Conservation (phyloP, 1,140 invertebrate genomes). For the Musca domestica region DNA sequence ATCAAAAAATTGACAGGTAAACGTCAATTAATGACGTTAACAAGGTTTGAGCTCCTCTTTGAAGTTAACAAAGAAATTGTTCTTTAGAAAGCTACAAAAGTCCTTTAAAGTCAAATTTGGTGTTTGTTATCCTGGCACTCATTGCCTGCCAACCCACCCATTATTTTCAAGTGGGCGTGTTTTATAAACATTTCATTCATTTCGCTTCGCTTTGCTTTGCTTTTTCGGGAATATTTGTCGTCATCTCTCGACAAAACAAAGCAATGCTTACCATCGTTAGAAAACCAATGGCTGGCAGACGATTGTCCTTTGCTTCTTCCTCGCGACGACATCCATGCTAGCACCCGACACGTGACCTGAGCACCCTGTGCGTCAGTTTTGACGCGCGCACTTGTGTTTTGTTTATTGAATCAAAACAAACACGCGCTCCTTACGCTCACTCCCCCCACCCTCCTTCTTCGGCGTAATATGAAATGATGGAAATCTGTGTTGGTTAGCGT, state of each 20-base stretch:
- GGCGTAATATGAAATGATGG: too few relatives aligned
- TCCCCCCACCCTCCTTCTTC: not conserved
- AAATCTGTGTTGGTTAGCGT: too few relatives aligned
- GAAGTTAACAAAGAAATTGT: too few relatives aligned
- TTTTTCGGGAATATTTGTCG: not conserved
- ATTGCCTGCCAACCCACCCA: not conserved
- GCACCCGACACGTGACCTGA: conserved; percentile 10
- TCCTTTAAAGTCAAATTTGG: too few relatives aligned
- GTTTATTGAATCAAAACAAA: conserved; percentile 8
- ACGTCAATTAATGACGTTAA: too few relatives aligned
- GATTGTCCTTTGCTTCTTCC: not conserved
- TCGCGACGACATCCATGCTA: not conserved
- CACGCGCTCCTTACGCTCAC: not conserved
- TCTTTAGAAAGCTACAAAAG: too few relatives aligned
- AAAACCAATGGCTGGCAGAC: too few relatives aligned
- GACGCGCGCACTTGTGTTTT: conserved; percentile 3
- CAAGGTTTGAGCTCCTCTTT: too few relatives aligned
- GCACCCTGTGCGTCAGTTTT: conserved; percentile 24
- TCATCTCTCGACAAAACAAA: not conserved
- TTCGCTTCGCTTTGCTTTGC: not conserved
- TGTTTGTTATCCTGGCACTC: too few relatives aligned
- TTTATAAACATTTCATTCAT: not conserved
- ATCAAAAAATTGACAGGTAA: too few relatives aligned
- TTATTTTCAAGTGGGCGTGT: conserved; percentile 10
- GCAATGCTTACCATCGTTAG: too few relatives aligned